These are phyloP conservation scores for Colossoma macropomum DNA, from an alignment of 2,113 vertebrate genomes.

Conservation along the genomic window DNA sequence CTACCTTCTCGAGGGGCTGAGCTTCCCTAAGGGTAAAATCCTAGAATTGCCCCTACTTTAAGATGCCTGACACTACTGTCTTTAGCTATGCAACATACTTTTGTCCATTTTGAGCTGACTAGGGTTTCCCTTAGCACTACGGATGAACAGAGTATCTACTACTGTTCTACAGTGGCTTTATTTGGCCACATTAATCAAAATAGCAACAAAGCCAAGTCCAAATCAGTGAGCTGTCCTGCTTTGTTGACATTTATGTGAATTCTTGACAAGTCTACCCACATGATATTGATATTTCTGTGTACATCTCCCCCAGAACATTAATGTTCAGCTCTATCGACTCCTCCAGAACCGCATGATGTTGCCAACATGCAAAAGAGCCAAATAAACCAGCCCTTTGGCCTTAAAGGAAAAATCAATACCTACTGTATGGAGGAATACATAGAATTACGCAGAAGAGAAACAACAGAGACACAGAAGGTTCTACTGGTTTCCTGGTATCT, in stretches of 20 bases:
- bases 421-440: neutral
- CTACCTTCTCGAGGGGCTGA: no score
- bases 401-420: constrained; percentile 21
- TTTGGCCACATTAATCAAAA: neutral
- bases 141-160: no score
- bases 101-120: no score
- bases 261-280: neutral
- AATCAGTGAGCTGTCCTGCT: neutral
- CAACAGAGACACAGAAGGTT: neutral
- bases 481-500: neutral
- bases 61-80: no score
- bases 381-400: constrained; percentile 3
- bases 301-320: neutral
- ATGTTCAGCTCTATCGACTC: neutral
- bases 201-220: neutral
- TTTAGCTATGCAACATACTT: no score
- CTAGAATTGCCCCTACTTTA: no score
- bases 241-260: neutral
- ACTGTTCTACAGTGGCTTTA: neutral
- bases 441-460: neutral
- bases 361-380: constrained; percentile 19
- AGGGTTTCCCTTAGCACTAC: no score
- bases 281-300: constrained; percentile 22
- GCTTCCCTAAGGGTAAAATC: no score
- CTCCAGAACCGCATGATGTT: neutral